These are phyloP conservation scores for Drosophila truncata DNA, from an alignment of 1,140 invertebrate genomes.

Conservation along the genomic window DNA sequence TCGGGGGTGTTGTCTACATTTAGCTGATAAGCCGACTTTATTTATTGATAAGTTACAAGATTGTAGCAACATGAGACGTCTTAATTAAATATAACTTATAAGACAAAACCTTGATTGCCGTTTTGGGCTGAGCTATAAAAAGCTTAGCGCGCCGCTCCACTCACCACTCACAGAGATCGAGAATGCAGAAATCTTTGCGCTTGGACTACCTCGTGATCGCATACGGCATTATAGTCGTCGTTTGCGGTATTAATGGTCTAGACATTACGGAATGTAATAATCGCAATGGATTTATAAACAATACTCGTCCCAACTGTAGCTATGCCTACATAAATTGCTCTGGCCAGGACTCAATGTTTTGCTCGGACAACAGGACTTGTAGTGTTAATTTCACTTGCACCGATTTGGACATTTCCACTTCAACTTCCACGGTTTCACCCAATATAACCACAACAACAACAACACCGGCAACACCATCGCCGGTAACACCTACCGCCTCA, in stretches of 20 bases:
- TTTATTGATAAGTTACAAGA: constrained; percentile 62
- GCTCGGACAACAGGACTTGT: constrained; percentile 21
- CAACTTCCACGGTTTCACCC: neutral
- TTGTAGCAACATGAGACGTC: constrained; percentile 46
- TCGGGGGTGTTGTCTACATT: constrained; percentile 37
- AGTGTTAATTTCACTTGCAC: constrained; percentile 29
- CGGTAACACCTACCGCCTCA: constrained; percentile 8
- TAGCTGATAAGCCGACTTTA: constrained; percentile 55
- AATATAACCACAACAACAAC: constrained; percentile 1
- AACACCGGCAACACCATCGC: neutral
- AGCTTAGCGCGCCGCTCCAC: constrained; percentile 42
- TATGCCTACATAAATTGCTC: constrained; percentile 53
- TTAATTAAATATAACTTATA: constrained; percentile 81
- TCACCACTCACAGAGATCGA: constrained; percentile 28
- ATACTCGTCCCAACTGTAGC: constrained; percentile 44
- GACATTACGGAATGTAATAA: constrained; percentile 53
- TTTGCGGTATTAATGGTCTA: constrained; percentile 17
- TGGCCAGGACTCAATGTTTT: constrained; percentile 45
- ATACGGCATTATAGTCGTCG: constrained; percentile 19
- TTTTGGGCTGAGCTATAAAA: constrained; percentile 59
- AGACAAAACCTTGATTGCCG: constrained; percentile 24
- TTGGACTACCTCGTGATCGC: constrained; percentile 33
- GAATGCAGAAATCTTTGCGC: constrained; percentile 55
- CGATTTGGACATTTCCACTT: neutral
- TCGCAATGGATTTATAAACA: constrained; percentile 25